A percentile compares a stretch with the other conserved stretches of the same genome.
These are phyloP conservation scores for Akabosia matsudoensis DNA, from an alignment of 1,140 invertebrate species.

Conservation along the genomic window DNA sequence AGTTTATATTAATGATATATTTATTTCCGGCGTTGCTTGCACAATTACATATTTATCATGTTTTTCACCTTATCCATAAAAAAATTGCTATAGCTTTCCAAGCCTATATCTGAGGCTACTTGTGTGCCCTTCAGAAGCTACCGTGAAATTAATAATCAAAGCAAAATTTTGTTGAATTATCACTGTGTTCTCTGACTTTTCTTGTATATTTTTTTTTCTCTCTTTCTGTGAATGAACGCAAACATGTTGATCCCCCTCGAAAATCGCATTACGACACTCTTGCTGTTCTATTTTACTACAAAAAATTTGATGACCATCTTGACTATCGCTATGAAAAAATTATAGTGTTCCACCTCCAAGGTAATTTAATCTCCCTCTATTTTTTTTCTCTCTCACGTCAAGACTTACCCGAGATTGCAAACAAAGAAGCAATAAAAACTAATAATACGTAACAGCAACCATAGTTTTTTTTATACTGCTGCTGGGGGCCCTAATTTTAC, in stretches of 20 bases:
- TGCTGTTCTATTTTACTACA: slow-evolving; percentile 6
- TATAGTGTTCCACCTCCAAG: slow-evolving; percentile 43
- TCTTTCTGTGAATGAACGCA: slow-evolving; percentile 6
- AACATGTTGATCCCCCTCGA: background rate
- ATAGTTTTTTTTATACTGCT: too few species aligned
- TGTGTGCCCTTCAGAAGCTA: slow-evolving; percentile 13
- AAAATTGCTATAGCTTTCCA: too few species aligned
- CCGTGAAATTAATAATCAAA: background rate
- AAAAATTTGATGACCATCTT: background rate
- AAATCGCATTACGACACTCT: background rate
- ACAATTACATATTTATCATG: too few species aligned
- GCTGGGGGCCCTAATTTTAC: too few species aligned
- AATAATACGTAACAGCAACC: too few species aligned
- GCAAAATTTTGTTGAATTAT: background rate
- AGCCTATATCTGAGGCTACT: too few species aligned
- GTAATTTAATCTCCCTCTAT: slow-evolving; percentile 30
- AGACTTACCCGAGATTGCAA: background rate
- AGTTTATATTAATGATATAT: too few species aligned
- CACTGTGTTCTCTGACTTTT: background rate
- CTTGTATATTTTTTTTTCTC: background rate
- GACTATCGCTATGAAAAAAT: background rate
- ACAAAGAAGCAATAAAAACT: background rate
- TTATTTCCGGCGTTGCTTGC: too few species aligned
- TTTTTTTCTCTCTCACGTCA: background rate
- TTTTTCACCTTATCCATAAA: too few species aligned